phyloP scores from a whole-genome alignment of 2,888 invertebrate genomes.

The Sabellastarte sp. region DNA sequence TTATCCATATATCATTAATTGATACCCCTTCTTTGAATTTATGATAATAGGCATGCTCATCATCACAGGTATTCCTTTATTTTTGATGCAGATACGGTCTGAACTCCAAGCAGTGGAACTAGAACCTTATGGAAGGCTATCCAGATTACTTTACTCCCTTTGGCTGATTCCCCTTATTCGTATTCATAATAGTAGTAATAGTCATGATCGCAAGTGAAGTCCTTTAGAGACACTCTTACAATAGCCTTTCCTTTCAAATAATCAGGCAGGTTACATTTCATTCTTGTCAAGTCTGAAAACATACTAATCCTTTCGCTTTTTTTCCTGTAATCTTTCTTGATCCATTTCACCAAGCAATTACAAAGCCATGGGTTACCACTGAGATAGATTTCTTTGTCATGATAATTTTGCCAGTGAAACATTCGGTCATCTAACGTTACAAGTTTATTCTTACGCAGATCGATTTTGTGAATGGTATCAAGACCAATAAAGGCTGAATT shows the following conservation, averaged over 20 bases:
- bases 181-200: background rate
- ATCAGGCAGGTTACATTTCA: background rate
- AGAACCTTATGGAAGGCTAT: too few relatives aligned
- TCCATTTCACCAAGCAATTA: background rate
- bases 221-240: background rate
- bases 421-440: background rate
- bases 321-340: background rate
- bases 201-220: background rate
- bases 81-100: too few relatives aligned
- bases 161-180: background rate
- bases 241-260: background rate
- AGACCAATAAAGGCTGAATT: constrained; percentile 1
- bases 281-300: background rate
- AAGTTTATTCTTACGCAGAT: background rate
- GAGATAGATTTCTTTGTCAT: background rate
- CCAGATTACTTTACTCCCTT: too few relatives aligned
- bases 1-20: too few relatives aligned
- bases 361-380: background rate
- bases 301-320: background rate
- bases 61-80: too few relatives aligned
- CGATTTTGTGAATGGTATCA: background rate
- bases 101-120: too few relatives aligned
- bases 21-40: too few relatives aligned
- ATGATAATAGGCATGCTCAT: too few relatives aligned
- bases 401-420: background rate